Conservation (phyloP, 2,113 vertebrate species). For the Datnioides undecimradiatus region DNA sequence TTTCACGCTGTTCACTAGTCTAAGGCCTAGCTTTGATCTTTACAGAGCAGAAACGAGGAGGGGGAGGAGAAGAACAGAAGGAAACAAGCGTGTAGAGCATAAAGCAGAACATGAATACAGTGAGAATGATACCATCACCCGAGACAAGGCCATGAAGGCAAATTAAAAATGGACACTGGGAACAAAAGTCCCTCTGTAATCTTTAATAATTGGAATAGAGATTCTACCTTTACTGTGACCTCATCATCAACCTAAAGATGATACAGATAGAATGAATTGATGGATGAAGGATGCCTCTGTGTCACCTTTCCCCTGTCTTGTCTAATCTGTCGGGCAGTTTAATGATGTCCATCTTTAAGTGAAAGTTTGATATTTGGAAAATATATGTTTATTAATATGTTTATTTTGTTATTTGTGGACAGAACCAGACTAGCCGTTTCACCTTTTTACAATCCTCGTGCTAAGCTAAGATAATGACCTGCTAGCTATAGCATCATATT, state of each 20-base stretch:
- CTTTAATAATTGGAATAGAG: neutral
- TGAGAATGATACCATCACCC: constrained; percentile 6
- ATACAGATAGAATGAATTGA: neutral
- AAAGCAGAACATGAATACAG: neutral
- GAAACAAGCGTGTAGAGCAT: neutral
- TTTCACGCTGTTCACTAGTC: constrained; percentile 59
- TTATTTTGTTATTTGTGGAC: too few species aligned
- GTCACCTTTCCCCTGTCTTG: neutral
- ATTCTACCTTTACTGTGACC: neutral
- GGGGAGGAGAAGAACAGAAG: neutral
- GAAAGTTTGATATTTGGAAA: too few species aligned
- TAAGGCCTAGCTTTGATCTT: constrained; percentile 69
- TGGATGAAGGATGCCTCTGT: neutral
- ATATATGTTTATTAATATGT: too few species aligned
- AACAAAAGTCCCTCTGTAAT: neutral
- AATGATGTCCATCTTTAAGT: too few species aligned
- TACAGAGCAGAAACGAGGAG: constrained; percentile 24
- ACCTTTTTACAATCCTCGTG: neutral
- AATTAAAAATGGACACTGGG: neutral
- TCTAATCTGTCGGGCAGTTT: too few species aligned
- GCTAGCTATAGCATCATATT: neutral
- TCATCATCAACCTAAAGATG: constrained; percentile 18
- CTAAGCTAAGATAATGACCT: neutral
- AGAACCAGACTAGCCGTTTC: too few species aligned
- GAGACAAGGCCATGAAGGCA: constrained; percentile 4